Evolutionary conservation across 2,797 vertebrate genomes (phyloP).

Genomic region (Platalea minor): DNA sequence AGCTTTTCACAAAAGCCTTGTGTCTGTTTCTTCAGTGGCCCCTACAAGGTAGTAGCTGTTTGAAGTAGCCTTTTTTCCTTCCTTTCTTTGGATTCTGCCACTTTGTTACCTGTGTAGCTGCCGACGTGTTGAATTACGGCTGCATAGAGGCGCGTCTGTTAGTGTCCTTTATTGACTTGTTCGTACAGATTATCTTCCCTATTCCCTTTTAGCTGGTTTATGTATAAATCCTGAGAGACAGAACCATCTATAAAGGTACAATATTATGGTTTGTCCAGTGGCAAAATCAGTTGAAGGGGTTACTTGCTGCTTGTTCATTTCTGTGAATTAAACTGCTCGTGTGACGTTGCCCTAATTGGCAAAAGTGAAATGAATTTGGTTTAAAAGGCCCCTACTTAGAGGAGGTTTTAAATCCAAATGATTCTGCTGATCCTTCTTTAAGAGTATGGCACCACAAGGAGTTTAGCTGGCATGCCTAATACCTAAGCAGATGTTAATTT

Average conservation of each 20-base stretch:
- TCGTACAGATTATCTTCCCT: background rate
- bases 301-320: background rate
- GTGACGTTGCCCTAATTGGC: background rate
- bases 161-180: background rate
- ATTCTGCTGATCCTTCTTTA: background rate
- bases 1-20: background rate
- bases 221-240: background rate
- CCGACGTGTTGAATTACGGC: background rate
- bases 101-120: background rate
- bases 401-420: background rate
- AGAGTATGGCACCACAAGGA: background rate
- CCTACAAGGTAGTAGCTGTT: background rate
- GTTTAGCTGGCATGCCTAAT: background rate
- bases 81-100: background rate
- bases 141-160: rapidly evolving
- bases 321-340: background rate
- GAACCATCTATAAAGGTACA: background rate
- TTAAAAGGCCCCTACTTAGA: background rate
- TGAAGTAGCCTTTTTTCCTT: background rate
- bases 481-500: background rate
- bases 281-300: background rate
- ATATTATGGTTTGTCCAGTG: background rate
- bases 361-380: background rate
- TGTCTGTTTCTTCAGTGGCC: background rate
- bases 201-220: background rate